A percentile compares a stretch with the other conserved stretches of the same genome.
These are phyloP conservation scores for Trissoscelio sp. DNA, from an alignment of 2,888 invertebrate genomes.

Conservation along the genomic window DNA sequence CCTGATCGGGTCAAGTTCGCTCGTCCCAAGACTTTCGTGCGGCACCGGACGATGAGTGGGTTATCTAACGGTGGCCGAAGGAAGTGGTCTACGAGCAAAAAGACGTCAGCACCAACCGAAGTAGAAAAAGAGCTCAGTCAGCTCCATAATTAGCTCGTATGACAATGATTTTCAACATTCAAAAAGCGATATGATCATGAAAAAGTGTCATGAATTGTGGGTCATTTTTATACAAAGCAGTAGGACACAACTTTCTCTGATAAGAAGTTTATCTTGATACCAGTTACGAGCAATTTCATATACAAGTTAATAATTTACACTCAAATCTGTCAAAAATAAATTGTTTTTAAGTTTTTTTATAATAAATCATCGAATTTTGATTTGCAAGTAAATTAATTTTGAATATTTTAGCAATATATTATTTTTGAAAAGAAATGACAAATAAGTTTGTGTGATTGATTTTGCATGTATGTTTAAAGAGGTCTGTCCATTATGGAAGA, in stretches of 20 bases:
- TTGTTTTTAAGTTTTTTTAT: neutral
- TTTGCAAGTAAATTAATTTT: neutral
- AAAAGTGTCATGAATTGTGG: slow-evolving; percentile 38
- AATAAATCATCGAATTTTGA: neutral
- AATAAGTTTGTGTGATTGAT: neutral
- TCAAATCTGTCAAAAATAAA: neutral
- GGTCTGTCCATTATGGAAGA: neutral
- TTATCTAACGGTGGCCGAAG: slow-evolving; percentile 67
- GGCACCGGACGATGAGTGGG: slow-evolving; percentile 60
- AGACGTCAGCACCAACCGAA: slow-evolving; percentile 28
- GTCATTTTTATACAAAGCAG: slow-evolving; percentile 35
- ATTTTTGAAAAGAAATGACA: neutral
- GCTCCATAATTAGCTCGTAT: slow-evolving; percentile 49
- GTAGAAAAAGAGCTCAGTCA: slow-evolving; percentile 35
- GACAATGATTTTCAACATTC: slow-evolving; percentile 52
- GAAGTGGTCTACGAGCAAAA: slow-evolving; percentile 58
- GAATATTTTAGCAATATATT: neutral
- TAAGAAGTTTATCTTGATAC: slow-evolving; percentile 29
- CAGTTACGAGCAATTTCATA: neutral
- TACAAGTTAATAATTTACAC: neutral
- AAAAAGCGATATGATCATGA: slow-evolving; percentile 8
- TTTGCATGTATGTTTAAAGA: neutral
- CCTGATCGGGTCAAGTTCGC: slow-evolving; percentile 69
- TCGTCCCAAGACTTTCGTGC: slow-evolving; percentile 55
- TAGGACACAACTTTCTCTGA: slow-evolving; percentile 46